Evolutionary conservation across 2,113 vertebrate genomes (phyloP).

Genomic region (Ornithorhynchus anatinus): DNA sequence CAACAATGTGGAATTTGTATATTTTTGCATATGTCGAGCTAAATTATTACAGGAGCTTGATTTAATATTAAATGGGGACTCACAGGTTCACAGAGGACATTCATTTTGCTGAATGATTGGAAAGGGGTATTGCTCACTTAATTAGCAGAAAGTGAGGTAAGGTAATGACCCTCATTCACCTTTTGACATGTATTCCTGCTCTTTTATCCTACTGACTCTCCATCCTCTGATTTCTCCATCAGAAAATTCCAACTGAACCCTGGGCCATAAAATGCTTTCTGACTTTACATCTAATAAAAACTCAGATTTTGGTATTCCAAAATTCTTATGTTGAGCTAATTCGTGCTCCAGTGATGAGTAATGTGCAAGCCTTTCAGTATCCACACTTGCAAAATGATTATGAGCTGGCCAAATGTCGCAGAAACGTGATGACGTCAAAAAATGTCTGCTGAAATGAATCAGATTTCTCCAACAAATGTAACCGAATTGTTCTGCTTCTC

Average conservation of each 20-base stretch:
- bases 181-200: slow-evolving; percentile 55
- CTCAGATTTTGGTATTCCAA: slow-evolving; percentile 60
- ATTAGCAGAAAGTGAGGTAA: slow-evolving; percentile 39
- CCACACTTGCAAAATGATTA: too few relatives aligned
- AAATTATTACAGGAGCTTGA: too few relatives aligned
- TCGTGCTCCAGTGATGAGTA: slow-evolving; percentile 45
- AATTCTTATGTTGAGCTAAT: slow-evolving; percentile 71
- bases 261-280: slow-evolving; percentile 59
- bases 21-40: too few relatives aligned
- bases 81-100: neutral
- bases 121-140: slow-evolving; percentile 49
- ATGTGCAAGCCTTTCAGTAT: neutral
- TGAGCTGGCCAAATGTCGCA: neutral
- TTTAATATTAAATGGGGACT: too few relatives aligned
- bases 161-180: neutral
- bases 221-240: slow-evolving; percentile 2
- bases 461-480: neutral
- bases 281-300: slow-evolving; percentile 68
- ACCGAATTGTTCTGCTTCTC: neutral
- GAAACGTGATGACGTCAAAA: neutral
- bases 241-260: slow-evolving; percentile 30
- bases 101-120: too few relatives aligned
- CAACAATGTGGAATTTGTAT: too few relatives aligned
- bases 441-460: neutral
- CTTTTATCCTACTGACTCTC: slow-evolving; percentile 52